A percentile compares a stretch with the other conserved stretches of the same genome.
phyloP scores from a whole-genome alignment of 2,113 vertebrate species.

The Tricholaema leucomelas region DNA sequence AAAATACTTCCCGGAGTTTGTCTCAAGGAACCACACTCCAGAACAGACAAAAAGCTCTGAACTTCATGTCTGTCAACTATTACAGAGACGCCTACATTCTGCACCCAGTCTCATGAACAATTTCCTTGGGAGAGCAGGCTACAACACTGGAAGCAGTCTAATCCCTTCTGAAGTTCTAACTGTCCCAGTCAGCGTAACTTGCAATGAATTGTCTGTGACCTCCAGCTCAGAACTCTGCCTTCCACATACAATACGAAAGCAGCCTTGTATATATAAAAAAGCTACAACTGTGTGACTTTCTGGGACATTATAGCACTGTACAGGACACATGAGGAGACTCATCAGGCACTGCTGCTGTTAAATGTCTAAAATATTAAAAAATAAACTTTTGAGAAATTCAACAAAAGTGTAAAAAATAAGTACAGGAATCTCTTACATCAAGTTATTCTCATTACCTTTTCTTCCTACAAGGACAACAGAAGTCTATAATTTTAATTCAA shows the following conservation, averaged over 20 bases:
- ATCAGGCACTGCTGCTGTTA: background rate
- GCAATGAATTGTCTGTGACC: background rate
- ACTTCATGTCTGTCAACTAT: too few species aligned
- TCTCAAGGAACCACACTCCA: background rate
- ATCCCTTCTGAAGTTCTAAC: background rate
- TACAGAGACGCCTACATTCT: background rate
- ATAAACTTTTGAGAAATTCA: background rate
- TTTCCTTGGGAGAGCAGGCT: background rate
- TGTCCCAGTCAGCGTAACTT: background rate
- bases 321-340: background rate
- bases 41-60: background rate
- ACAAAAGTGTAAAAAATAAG: background rate
- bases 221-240: background rate
- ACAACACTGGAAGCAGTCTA: background rate
- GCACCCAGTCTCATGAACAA: background rate
- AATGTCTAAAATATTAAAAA: background rate
- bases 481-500: background rate
- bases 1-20: background rate
- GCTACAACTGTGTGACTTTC: fast-evolving
- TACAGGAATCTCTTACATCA: background rate
- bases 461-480: background rate
- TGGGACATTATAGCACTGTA: background rate
- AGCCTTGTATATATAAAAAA: background rate
- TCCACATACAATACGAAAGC: background rate
- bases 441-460: background rate